These are phyloP conservation scores for Heliconius himera DNA, from an alignment of 1,140 invertebrate genomes.

Conservation along the genomic window DNA sequence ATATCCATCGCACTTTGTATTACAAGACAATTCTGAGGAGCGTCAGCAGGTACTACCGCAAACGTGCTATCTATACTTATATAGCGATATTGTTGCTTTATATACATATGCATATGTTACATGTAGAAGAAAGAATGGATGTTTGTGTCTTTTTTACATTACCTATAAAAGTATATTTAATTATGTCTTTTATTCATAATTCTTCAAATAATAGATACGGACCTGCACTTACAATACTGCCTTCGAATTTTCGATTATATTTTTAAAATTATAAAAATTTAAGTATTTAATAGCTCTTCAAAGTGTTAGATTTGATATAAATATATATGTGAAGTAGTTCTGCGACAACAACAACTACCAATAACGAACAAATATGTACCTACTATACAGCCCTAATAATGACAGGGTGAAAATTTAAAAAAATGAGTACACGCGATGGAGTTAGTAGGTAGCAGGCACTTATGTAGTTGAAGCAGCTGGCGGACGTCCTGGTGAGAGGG, in stretches of 20 bases:
- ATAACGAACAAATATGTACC: neutral
- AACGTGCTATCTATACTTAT: neutral
- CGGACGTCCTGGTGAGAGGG: slow-evolving; percentile 62
- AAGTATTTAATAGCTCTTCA: too few relatives aligned
- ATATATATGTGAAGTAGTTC: neutral
- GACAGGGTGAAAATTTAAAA: slow-evolving; percentile 31
- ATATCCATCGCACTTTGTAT: neutral
- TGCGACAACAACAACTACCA: neutral
- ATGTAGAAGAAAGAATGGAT: too few relatives aligned
- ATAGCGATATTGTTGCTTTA: neutral
- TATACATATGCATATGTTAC: too few relatives aligned
- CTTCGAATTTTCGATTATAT: too few relatives aligned
- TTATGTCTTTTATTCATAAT: too few relatives aligned
- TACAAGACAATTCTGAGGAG: slow-evolving; percentile 9
- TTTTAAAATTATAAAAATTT: too few relatives aligned
- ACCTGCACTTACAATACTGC: too few relatives aligned
- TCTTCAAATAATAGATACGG: too few relatives aligned
- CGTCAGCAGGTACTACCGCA: neutral
- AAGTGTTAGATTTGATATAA: neutral
- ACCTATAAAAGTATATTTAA: too few relatives aligned
- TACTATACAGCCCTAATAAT: neutral
- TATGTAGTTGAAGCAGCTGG: slow-evolving; percentile 59
- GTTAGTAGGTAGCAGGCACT: slow-evolving; percentile 22
- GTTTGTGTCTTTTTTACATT: too few relatives aligned
- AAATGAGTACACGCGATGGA: slow-evolving; percentile 34